Conservation (phyloP, 2,797 vertebrate genomes). For the Macropodus opercularis region DNA sequence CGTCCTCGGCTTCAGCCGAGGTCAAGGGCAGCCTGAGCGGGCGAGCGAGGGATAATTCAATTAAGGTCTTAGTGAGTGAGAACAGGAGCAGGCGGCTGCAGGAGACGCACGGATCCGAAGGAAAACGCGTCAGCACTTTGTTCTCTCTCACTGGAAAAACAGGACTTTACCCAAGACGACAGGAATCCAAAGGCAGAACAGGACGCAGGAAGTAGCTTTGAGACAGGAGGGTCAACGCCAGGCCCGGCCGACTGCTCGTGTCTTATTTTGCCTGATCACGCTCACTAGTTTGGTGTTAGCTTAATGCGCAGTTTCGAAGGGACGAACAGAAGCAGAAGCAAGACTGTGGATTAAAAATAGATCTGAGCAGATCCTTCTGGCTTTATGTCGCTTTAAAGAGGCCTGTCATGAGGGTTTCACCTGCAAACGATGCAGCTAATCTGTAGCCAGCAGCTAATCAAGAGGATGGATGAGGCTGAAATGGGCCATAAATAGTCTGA, state of each 20-base stretch:
- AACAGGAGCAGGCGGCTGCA: constrained; percentile 7
- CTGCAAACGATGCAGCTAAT: constrained; percentile 27
- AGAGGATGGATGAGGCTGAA: constrained; percentile 2
- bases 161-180: constrained; percentile 15
- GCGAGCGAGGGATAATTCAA: constrained; percentile 47
- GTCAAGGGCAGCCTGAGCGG: constrained; percentile 23
- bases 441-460: constrained; percentile 19
- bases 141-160: constrained; percentile 3
- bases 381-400: background rate
- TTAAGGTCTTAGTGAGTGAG: constrained; percentile 61
- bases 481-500: background rate
- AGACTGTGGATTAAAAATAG: constrained; percentile 1
- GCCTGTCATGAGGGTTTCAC: constrained; percentile 1
- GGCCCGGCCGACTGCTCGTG: background rate
- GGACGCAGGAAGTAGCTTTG: constrained; percentile 29
- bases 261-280: background rate
- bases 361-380: background rate
- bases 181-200: constrained; percentile 1
- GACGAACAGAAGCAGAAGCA: background rate
- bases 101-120: constrained; percentile 1
- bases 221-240: background rate
- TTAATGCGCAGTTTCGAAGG: background rate
- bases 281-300: background rate
- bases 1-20: background rate
- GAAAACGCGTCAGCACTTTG: constrained; percentile 34